These are phyloP conservation scores for Peromyscus californicus DNA, from an alignment of 2,113 vertebrate species.

Conservation along the genomic window DNA sequence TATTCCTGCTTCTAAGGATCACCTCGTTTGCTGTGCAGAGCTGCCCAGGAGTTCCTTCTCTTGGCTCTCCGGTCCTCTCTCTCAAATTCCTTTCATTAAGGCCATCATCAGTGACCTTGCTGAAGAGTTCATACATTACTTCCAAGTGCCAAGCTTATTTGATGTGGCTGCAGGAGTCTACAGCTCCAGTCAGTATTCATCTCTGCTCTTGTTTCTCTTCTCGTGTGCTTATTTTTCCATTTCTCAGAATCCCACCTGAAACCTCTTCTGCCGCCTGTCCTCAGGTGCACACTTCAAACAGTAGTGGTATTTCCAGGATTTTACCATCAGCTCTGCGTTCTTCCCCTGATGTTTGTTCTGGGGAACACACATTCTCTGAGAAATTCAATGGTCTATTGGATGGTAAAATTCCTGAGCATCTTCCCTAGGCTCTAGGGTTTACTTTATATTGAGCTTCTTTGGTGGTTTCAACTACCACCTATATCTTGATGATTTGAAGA, in stretches of 20 bases:
- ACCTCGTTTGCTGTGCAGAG: background rate
- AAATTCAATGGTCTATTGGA: background rate
- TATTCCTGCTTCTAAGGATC: background rate
- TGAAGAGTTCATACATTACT: conserved; percentile 13
- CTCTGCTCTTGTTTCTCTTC: background rate
- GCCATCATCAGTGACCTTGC: background rate
- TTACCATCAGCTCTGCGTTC: background rate
- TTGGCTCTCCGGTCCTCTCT: background rate
- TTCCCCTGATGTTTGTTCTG: background rate
- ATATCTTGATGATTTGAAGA: background rate
- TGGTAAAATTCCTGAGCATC: background rate
- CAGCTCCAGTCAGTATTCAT: background rate
- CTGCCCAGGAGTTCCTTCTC: background rate
- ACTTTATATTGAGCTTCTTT: background rate
- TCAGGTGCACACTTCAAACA: background rate
- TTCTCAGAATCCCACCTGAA: background rate
- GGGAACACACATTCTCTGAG: background rate
- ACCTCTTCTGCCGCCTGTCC: background rate
- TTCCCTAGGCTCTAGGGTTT: background rate
- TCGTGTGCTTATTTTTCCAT: background rate
- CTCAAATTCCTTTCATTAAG: background rate
- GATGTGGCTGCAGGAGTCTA: background rate
- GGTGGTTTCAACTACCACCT: background rate
- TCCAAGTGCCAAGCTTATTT: background rate
- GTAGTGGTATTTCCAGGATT: background rate